A percentile compares a stretch with the other conserved stretches of the same genome.
Conservation (phyloP, 2,113 vertebrate genomes). For the Sphaerodactylus townsendi region DNA sequence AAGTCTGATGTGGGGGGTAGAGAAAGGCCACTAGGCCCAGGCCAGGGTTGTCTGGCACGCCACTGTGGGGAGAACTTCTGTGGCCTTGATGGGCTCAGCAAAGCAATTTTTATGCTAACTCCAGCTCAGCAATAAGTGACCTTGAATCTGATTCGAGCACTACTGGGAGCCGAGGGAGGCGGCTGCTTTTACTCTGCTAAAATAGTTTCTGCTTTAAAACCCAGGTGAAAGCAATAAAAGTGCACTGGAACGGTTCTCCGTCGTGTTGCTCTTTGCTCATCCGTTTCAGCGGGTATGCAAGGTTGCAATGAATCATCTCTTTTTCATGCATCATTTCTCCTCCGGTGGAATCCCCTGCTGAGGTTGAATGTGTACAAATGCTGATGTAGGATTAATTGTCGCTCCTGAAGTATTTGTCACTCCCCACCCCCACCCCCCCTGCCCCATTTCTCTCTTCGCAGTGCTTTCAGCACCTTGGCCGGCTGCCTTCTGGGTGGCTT, state of each 20-base stretch:
- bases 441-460: too few relatives aligned
- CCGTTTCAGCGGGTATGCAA: not conserved
- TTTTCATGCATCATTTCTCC: not conserved
- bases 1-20: too few relatives aligned
- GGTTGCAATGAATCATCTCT: slow-evolving; percentile 35
- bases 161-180: slow-evolving; percentile 6
- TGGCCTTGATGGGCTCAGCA: not conserved
- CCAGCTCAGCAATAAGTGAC: not conserved
- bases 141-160: not conserved
- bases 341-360: slow-evolving; percentile 7
- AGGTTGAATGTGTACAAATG: slow-evolving; percentile 16
- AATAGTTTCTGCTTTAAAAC: slow-evolving; percentile 25
- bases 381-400: slow-evolving; percentile 8
- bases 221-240: slow-evolving; percentile 33
- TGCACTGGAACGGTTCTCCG: slow-evolving; percentile 10
- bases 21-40: not conserved
- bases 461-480: slow-evolving; percentile 24
- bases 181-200: not conserved
- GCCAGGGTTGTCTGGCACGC: not conserved
- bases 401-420: not conserved
- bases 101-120: not conserved
- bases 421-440: not conserved
- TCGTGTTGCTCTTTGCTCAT: slow-evolving; percentile 10
- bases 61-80: too few relatives aligned
- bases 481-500: slow-evolving; percentile 33